A percentile compares a stretch with the other conserved stretches of the same genome.
Evolutionary conservation across 92 coral and sea anemone genomes (phyloP).

Genomic region (Umimayanthus chanpuru): DNA sequence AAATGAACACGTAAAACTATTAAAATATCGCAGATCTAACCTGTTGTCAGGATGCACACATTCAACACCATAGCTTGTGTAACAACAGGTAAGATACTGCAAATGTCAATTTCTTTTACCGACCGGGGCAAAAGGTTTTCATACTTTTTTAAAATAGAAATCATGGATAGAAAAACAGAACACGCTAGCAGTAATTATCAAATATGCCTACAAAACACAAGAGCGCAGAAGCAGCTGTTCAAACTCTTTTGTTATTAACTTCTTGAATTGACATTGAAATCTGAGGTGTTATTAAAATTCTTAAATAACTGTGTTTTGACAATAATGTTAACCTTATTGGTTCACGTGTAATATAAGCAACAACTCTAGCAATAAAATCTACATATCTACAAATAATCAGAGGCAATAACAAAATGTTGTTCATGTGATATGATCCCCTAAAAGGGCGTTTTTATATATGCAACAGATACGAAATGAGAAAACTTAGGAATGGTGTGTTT

Average conservation of each 20-base stretch:
- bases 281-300: background rate
- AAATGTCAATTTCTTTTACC: background rate
- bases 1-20: too few relatives aligned
- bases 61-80: background rate
- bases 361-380: background rate
- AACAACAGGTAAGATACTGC: background rate
- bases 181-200: too few relatives aligned
- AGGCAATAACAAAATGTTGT: background rate
- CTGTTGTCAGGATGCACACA: too few relatives aligned
- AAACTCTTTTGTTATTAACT: background rate
- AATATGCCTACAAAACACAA: too few relatives aligned
- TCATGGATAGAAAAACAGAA: too few relatives aligned
- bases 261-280: background rate
- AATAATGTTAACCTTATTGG: background rate
- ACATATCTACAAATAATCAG: background rate
- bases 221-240: background rate
- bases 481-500: background rate
- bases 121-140: background rate
- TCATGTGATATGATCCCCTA: background rate
- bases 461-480: background rate
- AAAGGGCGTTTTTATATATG: too few relatives aligned
- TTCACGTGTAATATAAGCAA: background rate
- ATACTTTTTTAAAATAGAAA: too few relatives aligned
- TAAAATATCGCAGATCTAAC: too few relatives aligned
- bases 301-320: background rate